Evolutionary conservation across 2,797 vertebrate species (phyloP), one percentile per base, ranked within the genome.

Genomic region (Acrossocheilus wenchowensis): DNA sequence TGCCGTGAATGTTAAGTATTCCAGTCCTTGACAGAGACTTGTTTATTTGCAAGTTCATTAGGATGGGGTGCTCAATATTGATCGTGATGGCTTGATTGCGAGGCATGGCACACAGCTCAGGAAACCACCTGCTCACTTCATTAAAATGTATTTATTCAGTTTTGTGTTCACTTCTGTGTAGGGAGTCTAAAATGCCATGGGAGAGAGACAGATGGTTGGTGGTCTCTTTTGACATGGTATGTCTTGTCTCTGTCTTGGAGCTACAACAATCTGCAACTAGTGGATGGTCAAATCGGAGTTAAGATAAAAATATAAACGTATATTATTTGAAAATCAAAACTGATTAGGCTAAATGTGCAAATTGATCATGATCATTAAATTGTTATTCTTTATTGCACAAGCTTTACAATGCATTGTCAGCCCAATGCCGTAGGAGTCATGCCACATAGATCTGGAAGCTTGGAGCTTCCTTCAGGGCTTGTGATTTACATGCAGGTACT

Each of bases 81-180:
- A 85, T 86, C 43, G 54, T 69, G 78, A 83, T 52, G 72, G 57
- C 66, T 66, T 78, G 64, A 88, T 82, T 52, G 41, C 34, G 21
- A 85, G 80, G 62, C 30, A 43, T 34, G 36, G 36, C 52, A 39
- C 41, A 72, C 48, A 50, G 50, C 54, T 80, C 43, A 73, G 34
- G 17, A 74, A 54, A 79, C 77, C 78, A 88, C 81, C 86, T 83
- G 86, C 81, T 82, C 52, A 54, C 78, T 69, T 86, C 84, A 89
- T 87, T 86, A 85, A 57, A 60, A 87, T 86, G 23, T 14, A 89
- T 85, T 87, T 87, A 87, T 87, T 87, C 84, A 43, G 26, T 50
- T 80, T 72, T 43, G 52, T 45, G 86, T 86, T 85, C 82, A 85
- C 41, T 75, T 83, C 62, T 34, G 81, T 81, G 83, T 68, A 77